Conservation (phyloP, 2,797 vertebrate species). For the Phrynocephalus forsythii region DNA sequence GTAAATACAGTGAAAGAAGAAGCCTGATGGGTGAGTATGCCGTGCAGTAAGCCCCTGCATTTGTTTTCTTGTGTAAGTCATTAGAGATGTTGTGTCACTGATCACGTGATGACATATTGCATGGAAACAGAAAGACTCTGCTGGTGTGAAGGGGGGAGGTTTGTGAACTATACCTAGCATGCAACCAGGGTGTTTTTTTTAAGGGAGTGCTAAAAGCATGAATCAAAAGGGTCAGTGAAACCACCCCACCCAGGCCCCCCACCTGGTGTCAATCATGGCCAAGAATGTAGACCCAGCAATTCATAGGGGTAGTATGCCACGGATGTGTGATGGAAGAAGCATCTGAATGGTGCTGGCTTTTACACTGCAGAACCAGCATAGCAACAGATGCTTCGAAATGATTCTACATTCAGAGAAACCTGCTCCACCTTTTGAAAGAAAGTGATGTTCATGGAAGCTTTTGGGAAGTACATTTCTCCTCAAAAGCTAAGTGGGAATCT, state of each 20-base stretch:
- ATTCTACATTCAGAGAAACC: too few relatives aligned
- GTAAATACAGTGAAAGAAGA: constrained; percentile 13
- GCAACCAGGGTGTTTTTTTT: too few relatives aligned
- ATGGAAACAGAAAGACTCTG: background rate
- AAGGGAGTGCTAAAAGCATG: background rate
- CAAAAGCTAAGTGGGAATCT: too few relatives aligned
- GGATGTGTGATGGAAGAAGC: background rate
- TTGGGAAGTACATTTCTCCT: background rate
- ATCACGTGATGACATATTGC: background rate
- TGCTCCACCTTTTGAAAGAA: background rate
- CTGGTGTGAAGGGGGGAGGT: background rate
- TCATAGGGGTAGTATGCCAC: background rate
- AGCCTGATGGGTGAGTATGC: constrained; percentile 3
- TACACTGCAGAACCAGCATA: too few relatives aligned
- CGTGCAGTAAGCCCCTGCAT: background rate
- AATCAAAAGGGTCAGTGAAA: background rate
- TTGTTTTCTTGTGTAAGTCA: background rate
- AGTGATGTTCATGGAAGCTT: background rate
- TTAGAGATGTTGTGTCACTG: rapidly evolving
- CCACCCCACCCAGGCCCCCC: background rate
- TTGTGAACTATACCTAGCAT: background rate
- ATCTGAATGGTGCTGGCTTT: too few relatives aligned
- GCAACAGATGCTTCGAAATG: too few relatives aligned
- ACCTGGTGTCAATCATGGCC: background rate
- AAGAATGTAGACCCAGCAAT: background rate